phyloP scores from a whole-genome alignment of 2,797 vertebrate species.

The Clarias fuscus region DNA sequence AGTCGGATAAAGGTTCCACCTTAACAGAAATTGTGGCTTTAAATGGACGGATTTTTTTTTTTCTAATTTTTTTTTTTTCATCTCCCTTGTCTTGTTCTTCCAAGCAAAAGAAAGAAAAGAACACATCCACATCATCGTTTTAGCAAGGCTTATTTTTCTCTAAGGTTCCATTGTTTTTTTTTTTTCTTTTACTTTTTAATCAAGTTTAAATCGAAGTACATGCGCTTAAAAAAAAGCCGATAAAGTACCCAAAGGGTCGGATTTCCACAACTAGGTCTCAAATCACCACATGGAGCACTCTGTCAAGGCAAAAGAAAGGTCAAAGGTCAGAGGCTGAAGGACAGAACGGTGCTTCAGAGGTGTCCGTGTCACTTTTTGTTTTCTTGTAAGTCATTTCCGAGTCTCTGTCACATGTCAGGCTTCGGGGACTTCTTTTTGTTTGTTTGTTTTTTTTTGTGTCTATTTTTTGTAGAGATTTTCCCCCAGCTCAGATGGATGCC shows the following conservation, averaged over 20 bases:
- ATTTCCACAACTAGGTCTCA: slow-evolving; percentile 82
- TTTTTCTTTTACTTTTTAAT: slow-evolving; percentile 60
- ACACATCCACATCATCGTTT: slow-evolving; percentile 84
- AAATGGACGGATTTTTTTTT: slow-evolving; percentile 74
- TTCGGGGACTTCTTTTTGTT: neutral
- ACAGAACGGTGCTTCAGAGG: slow-evolving; percentile 72
- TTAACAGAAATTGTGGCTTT: slow-evolving; percentile 75
- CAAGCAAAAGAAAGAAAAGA: slow-evolving; percentile 85
- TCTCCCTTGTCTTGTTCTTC: slow-evolving; percentile 64
- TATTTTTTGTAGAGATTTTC: neutral
- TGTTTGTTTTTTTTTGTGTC: too few relatives aligned
- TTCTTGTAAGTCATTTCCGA: slow-evolving; percentile 60
- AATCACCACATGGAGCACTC: slow-evolving; percentile 87
- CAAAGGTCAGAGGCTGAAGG: slow-evolving; percentile 73
- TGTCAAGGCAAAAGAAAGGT: slow-evolving; percentile 85
- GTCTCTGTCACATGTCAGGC: slow-evolving; percentile 48
- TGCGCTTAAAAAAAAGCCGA: slow-evolving; percentile 83
- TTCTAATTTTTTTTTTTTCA: slow-evolving; percentile 62
- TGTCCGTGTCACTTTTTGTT: slow-evolving; percentile 53
- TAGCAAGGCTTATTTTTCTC: slow-evolving; percentile 82
- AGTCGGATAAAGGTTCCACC: slow-evolving; percentile 82
- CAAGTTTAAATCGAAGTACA: slow-evolving; percentile 78
- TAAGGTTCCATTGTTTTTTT: slow-evolving; percentile 30
- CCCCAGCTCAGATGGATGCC: neutral
- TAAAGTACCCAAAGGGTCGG: slow-evolving; percentile 79